Conservation (phyloP, 2,888 invertebrate genomes). For the Cosmopolites sordidus region DNA sequence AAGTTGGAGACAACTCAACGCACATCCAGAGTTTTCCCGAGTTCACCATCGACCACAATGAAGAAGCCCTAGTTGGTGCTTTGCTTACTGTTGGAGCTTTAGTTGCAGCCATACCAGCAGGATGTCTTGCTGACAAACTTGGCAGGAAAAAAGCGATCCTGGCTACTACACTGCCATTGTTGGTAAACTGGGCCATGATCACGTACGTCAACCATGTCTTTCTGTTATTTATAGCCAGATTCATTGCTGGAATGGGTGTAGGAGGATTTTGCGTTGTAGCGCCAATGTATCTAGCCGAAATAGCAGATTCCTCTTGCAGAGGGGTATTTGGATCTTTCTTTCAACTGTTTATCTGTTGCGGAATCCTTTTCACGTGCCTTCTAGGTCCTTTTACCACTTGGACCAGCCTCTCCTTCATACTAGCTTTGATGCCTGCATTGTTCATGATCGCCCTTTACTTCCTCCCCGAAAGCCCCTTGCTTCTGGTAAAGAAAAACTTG, state of each 20-base stretch:
- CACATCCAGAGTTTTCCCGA: constrained; percentile 28
- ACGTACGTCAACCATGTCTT: constrained; percentile 58
- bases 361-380: constrained; percentile 73
- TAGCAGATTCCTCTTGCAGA: constrained; percentile 74
- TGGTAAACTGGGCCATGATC: constrained; percentile 68
- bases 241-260: constrained; percentile 69
- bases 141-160: constrained; percentile 66
- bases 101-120: constrained; percentile 67
- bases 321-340: constrained; percentile 84
- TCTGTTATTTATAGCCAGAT: constrained; percentile 45
- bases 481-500: constrained; percentile 45
- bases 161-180: constrained; percentile 55
- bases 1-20: constrained; percentile 6
- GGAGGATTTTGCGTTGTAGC: constrained; percentile 78
- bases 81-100: constrained; percentile 75
- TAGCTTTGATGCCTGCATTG: constrained; percentile 61
- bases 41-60: constrained; percentile 43
- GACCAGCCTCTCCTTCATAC: constrained; percentile 63
- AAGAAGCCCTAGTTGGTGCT: constrained; percentile 67
- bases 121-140: constrained; percentile 59
- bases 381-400: constrained; percentile 70
- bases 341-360: constrained; percentile 72
- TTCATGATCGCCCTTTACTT: constrained; percentile 62
- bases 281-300: constrained; percentile 87
- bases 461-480: constrained; percentile 74